phyloP scores from a whole-genome alignment of 2,888 invertebrate genomes.

The Diaphora mendica region DNA sequence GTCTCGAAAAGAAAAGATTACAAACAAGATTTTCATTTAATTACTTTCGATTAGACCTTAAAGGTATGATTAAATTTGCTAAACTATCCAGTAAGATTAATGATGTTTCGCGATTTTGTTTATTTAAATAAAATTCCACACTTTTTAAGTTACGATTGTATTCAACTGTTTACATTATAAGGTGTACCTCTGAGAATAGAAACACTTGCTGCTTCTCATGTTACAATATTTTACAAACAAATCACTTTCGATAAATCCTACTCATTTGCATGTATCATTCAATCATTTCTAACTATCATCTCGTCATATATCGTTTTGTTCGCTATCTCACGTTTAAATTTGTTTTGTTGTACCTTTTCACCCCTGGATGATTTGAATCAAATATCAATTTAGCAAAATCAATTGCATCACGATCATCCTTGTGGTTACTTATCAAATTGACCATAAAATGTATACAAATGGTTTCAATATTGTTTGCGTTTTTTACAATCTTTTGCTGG shows the following conservation, averaged over 20 bases:
- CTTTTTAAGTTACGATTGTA: background rate
- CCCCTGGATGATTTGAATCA: slow-evolving; percentile 68
- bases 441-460: slow-evolving; percentile 77
- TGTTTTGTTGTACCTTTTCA: slow-evolving; percentile 25
- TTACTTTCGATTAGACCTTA: background rate
- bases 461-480: slow-evolving; percentile 45
- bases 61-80: background rate
- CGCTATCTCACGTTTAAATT: slow-evolving; percentile 27
- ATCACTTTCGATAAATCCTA: slow-evolving; percentile 28
- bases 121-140: background rate
- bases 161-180: background rate
- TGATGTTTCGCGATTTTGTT: too few relatives aligned
- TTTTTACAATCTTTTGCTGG: slow-evolving; percentile 22
- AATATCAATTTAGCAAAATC: slow-evolving; percentile 66
- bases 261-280: slow-evolving; percentile 41
- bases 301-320: slow-evolving; percentile 6
- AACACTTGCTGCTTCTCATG: slow-evolving; percentile 28
- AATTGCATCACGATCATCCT: slow-evolving; percentile 48
- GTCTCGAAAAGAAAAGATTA: too few relatives aligned
- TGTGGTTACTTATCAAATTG: slow-evolving; percentile 79
- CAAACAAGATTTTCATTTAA: too few relatives aligned
- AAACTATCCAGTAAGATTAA: background rate
- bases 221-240: slow-evolving; percentile 35
- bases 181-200: slow-evolving; percentile 29
- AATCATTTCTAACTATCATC: slow-evolving; percentile 35